phyloP scores from a whole-genome alignment of 2,888 invertebrate species.

The Notodonta dromedarius region DNA sequence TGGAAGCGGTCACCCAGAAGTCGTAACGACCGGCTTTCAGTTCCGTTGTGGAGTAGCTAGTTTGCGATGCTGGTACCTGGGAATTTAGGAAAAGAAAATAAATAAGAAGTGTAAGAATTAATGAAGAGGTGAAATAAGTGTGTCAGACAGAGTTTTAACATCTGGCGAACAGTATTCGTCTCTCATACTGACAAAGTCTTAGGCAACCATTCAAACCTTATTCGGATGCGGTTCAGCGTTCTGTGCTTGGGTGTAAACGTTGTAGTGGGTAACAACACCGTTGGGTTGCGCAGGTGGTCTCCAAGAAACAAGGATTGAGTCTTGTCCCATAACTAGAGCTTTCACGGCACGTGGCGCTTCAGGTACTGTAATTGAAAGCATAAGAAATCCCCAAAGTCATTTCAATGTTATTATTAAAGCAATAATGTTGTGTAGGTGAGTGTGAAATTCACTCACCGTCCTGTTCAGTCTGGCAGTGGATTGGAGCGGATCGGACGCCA shows the following conservation, averaged over 20 bases:
- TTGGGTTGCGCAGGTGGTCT: conserved; percentile 96
- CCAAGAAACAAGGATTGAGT: conserved; percentile 97
- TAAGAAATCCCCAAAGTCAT: too few relatives aligned
- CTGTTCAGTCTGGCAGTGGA: conserved; percentile 97
- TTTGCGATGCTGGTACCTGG: conserved; percentile 90
- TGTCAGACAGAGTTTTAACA: too few relatives aligned
- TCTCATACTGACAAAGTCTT: too few relatives aligned
- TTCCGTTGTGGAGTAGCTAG: conserved; percentile 94
- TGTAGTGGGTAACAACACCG: conserved; percentile 96
- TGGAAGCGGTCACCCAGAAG: conserved; percentile 97
- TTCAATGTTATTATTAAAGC: too few relatives aligned
- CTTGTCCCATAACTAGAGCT: conserved; percentile 95
- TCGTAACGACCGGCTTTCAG: conserved; percentile 94
- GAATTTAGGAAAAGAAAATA: not conserved
- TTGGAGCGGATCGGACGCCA: conserved; percentile 93
- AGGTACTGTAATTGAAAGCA: conserved; percentile 86
- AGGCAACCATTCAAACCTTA: conserved; percentile 78
- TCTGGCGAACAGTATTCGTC: too few relatives aligned
- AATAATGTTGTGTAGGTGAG: not conserved
- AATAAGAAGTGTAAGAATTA: too few relatives aligned
- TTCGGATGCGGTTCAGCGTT: conserved; percentile 88
- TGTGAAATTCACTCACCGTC: conserved; percentile 87
- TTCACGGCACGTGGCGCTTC: conserved; percentile 97
- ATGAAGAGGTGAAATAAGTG: too few relatives aligned
- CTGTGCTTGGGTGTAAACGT: conserved; percentile 93